Evolutionary conservation across 2,797 vertebrate genomes (phyloP).

Genomic region (Acanthurus lineatus): DNA sequence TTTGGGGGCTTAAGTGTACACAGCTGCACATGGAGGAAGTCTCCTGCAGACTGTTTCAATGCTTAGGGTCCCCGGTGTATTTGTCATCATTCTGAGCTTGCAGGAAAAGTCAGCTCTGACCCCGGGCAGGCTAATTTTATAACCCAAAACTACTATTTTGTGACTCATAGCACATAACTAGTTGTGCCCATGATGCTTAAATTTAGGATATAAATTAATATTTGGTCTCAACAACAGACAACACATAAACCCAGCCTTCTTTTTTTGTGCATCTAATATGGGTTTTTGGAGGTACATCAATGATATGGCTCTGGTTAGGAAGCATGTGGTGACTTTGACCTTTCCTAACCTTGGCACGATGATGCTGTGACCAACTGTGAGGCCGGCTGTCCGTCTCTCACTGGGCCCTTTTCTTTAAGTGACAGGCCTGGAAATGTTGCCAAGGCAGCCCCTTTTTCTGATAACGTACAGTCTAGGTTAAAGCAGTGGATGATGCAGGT

Average conservation of each 20-base stretch:
- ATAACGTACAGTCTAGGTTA: constrained; percentile 5
- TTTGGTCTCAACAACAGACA: constrained; percentile 25
- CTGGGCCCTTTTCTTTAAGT: constrained; percentile 57
- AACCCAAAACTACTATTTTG: constrained; percentile 34
- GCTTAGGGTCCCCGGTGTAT: constrained; percentile 48
- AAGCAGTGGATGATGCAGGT: neutral
- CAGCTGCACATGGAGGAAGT: constrained; percentile 60
- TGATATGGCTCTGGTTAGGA: constrained; percentile 52
- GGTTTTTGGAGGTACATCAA: constrained; percentile 63
- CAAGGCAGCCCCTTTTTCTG: constrained; percentile 27
- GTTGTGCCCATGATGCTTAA: neutral
- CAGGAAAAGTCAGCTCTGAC: constrained; percentile 30
- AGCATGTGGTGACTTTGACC: constrained; percentile 81
- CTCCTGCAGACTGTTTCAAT: constrained; percentile 58
- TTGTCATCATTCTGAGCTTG: constrained; percentile 43
- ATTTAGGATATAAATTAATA: constrained; percentile 11
- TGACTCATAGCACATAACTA: constrained; percentile 30
- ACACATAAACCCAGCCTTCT: neutral
- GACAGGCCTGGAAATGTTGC: constrained; percentile 54
- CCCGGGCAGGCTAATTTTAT: neutral
- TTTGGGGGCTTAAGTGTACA: constrained; percentile 74
- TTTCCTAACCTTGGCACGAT: constrained; percentile 79
- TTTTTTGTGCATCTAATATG: constrained; percentile 37
- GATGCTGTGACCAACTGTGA: constrained; percentile 78
- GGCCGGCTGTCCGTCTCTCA: constrained; percentile 81